Base-by-base conservation (phyloP, 2,113 vertebrate genomes). In the Anoura caudifer region DNA sequence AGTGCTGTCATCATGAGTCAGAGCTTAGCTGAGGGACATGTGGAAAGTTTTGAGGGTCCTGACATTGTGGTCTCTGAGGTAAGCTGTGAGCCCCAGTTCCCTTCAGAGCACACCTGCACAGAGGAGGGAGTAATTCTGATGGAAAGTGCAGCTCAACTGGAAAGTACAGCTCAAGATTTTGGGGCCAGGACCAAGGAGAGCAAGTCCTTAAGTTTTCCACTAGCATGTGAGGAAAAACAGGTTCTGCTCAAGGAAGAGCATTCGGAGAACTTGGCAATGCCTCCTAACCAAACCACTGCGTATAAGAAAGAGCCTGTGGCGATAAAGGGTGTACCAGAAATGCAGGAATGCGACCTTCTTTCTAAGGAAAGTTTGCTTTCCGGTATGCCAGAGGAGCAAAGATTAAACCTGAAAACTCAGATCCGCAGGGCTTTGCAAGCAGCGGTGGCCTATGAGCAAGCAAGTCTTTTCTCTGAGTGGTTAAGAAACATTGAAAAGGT, bases 221-320 rank as follows among this genome's bases (percentile, higher is more conserved):
- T 99, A 75, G 28, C 97, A 24, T 96, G 99, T 4, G 98, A 99
- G 89, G 99, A 99, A 96, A 99, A 98, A 63, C 98, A 98, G 36
- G 54, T 96, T 12, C 65, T 98, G 2, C 76, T 99, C 20, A 87
- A 97, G 38, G 98, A 99, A 82, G 99, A 99, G 63, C 92, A 80
- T 69, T 95, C 98, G 0, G 9, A 93, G 0, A 50, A 90, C 31
- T 95, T 99, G 36, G 36, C 43, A 10, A 97, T 95, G 83, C 91
- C 98, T 50, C 82, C 96, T 11, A 77, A 61, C 26, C 97, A 97
- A 38, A 87, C 31, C 22, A 93, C 93, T 31, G 97, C 85, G 14
- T 59, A 86, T 33, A 70, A 73, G 26, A 98, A 56, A n/a, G 99
- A 99, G 94, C 95, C 98, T 0, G 47, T 85, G 80, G 93, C 75